Conservation (phyloP, 2,113 vertebrate species). For the Patagioenas fasciata region DNA sequence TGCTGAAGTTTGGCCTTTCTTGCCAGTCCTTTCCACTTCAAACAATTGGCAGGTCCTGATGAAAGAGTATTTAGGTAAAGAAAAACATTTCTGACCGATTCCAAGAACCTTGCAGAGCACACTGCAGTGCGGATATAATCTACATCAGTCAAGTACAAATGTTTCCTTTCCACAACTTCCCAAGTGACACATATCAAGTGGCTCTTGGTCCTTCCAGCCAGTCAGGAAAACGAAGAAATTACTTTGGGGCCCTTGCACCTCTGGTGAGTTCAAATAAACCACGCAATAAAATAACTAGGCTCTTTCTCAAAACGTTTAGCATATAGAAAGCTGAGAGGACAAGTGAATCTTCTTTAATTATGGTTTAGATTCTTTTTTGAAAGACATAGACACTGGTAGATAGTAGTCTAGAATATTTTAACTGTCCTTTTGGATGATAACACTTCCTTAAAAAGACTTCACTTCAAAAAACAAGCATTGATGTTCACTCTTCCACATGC, state of each 20-base stretch:
- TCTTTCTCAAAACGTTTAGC: not conserved
- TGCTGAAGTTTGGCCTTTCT: not conserved
- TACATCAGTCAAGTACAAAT: not conserved
- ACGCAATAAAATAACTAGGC: not conserved
- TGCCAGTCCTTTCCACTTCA: not conserved
- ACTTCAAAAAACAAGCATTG: not conserved
- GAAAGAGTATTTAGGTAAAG: not conserved
- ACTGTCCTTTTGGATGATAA: not conserved
- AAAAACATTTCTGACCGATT: not conserved
- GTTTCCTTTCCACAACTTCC: not conserved
- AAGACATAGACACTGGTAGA: not conserved
- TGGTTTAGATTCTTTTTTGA: not conserved
- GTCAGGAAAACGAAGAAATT: not conserved
- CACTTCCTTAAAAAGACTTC: not conserved
- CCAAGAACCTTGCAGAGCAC: not conserved
- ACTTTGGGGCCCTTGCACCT: not conserved
- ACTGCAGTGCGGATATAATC: not conserved
- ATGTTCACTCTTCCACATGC: not conserved
- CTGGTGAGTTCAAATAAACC: not conserved
- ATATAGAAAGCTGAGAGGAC: not conserved
- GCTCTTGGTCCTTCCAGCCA: not conserved
- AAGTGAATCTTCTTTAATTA: not conserved
- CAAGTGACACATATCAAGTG: not conserved
- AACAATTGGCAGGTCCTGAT: not conserved
- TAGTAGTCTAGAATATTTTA: not conserved